Evolutionary conservation across 1,140 invertebrate genomes (phyloP), one percentile per base, ranked within the genome.

Genomic region (Sycophaga agraensis): DNA sequence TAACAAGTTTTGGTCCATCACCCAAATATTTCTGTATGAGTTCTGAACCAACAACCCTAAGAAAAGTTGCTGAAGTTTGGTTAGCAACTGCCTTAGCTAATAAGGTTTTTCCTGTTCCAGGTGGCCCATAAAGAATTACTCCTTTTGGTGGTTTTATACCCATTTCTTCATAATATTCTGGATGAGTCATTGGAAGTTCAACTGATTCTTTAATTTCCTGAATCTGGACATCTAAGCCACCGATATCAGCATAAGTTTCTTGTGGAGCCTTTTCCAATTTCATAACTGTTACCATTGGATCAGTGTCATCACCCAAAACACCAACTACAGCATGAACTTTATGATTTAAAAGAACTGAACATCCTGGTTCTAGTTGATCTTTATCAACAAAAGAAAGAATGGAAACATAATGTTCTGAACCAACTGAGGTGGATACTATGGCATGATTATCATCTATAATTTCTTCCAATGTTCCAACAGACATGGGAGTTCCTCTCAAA

Each of bases 271-370:
- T 99, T 74, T 99, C 98, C 35, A 99, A 77, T 80, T 99, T 99
- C 98, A 99, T 99, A 0, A 99, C 98, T 28, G 96, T 99, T 1
- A 99, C 98, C 97, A 99, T 99, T 14, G 98, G 98, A 84, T 99
- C 98, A n/a, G 96, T 98, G 75, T 99, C 98, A 84, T 99, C 98
- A 35, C 93, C 92, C 22, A 99, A 79, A 0, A 99, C 97, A 66
- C 98, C 98, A 42, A 99, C 96, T 37, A 99, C 97, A 63, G 98
- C 96, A 85, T 99, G 97, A 7, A 96, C 94, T 86, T 99, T 99
- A 81, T 99, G 98, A 82, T 99, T 99, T 0, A 99, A 83, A 0
- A 99, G 82, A 16, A 99, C 98, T 16, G 97, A 98, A 80, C 97
- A 99, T 3, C 98, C 97, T 58, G 98, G 98, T 79, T 99, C 98